Conservation (phyloP, 1,140 invertebrate species). For the Cotesia glomerata region DNA sequence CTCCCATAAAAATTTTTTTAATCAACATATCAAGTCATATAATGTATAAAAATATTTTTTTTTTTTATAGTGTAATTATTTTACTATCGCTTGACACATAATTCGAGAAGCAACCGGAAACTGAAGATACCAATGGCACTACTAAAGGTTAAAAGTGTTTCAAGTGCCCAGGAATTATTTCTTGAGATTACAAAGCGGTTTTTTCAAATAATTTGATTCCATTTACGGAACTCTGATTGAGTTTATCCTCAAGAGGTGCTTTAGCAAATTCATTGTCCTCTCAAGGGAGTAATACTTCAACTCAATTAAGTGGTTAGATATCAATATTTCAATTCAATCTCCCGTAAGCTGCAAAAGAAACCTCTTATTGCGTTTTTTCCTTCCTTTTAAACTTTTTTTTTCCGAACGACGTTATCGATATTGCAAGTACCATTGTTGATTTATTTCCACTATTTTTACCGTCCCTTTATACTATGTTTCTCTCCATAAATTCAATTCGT, state of each 20-base stretch:
- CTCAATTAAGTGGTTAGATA: constrained; percentile 4
- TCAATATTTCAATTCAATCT: neutral
- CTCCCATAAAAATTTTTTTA: too few species aligned
- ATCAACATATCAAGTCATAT: too few species aligned
- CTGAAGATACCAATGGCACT: too few species aligned
- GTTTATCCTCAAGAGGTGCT: neutral
- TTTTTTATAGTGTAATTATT: too few species aligned
- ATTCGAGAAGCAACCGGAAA: too few species aligned
- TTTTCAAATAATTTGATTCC: constrained; percentile 3
- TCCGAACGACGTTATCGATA: neutral
- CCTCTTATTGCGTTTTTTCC: too few species aligned
- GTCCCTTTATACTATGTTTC: too few species aligned
- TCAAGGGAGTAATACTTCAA: neutral
- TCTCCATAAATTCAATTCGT: too few species aligned
- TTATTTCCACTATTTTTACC: too few species aligned
- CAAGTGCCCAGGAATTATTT: neutral
- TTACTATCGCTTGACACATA: too few species aligned
- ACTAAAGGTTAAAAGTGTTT: neutral
- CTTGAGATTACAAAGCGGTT: neutral
- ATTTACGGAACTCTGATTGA: neutral
- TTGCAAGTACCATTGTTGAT: neutral
- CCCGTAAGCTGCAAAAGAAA: neutral
- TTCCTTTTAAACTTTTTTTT: neutral
- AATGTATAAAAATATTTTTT: too few species aligned
- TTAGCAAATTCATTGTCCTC: constrained; percentile 1